Evolutionary conservation across 2,888 invertebrate species (phyloP), one percentile per base, ranked within the genome.

Genomic region (Apodemia duryi): DNA sequence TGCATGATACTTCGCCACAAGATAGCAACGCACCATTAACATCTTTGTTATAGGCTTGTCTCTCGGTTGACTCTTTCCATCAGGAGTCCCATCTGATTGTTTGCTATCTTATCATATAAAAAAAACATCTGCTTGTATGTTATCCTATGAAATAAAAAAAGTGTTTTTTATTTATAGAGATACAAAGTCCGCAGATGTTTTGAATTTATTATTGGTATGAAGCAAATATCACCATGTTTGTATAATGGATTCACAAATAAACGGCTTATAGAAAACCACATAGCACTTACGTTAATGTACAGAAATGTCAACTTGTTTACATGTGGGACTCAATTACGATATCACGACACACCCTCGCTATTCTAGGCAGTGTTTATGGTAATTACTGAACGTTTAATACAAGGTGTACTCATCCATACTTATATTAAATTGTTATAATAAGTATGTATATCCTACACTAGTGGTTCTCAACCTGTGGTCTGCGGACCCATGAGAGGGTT

Each of bases 191-290:
- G 28, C 52, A 54, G 21, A 29, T 54, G 21, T 11, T 29, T 54
- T 4, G 10, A 54, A 13, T 57, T 57, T 57, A 13, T 57, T 57
- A 57, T 57, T 57, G 32, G 10, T 29, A 57, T 13, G 13, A 32
- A 32, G 54, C 54, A 57, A 57, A 57, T 57, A 57, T 29, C 54
- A 11, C 54, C 11, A 6, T 57, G 54, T 57, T 57, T 57, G 54
- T 57, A 29, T 7, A 57, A 29, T 13, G 11, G 13, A 57, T 57
- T 57, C 11, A 32, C 54, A 57, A 32, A 57, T 32, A 32, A 11
- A 29, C 11, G 54, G 28, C 13, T 57, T 32, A 29, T 57, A 29
- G 29, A 29, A 54, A 28, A 11, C 54, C 32, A 57, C 32, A 54
- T 54, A 28, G 54, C 54, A 28, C 28, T 54, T 54, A 54, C 54